Evolutionary conservation across 1,140 invertebrate genomes (phyloP), one percentile per base, ranked within the genome.

Genomic region (Bombus terrestris): DNA sequence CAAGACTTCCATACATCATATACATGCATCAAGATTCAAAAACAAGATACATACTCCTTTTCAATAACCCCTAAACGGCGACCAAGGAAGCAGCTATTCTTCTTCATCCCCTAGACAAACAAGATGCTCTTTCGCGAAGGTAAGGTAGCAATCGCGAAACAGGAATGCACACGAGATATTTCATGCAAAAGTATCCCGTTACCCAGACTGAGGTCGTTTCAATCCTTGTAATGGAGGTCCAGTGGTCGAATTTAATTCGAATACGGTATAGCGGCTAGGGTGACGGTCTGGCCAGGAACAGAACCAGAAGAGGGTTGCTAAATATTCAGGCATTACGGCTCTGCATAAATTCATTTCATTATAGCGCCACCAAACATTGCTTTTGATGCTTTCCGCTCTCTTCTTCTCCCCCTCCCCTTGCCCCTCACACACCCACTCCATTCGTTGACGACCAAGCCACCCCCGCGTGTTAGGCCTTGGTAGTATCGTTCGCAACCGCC

Each of bases 311-410:
- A 95, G 94, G 94, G 94, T 94, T 91, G 95, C 95, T 96, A 96
- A 96, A 96, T 96, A 96, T 96, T 96, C 95, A 96, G 94, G 95
- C 95, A 96, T 96, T 96, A 96, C 95, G 95, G 95, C 95, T 96
- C 95, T 96, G 96, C 96, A 96, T 96, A 96, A 96, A 96, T 96
- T 96, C 96, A 96, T 96, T 96, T 96, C 96, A 96, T 96, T 96
- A 96, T 94, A 94, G 93, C 95, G 94, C 95, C 95, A 95, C 96
- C 96, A 96, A 96, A 96, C 96, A 96, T 96, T 96, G 96, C 96
- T 96, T 95, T 95, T 94, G 94, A 94, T 94, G 93, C 93, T 94
- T 94, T 94, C 93, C 92, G 88, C 90, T 92, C 91, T 43, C n/a
- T 47, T 77, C 76, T 57, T 37, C 9, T 25, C 37, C 9, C 12